Percentiles rank a stretch among this genome's conserved stretches.
Evolutionary conservation across 2,113 vertebrate genomes (phyloP).

Genomic region (Phalacrocorax aristotelis): DNA sequence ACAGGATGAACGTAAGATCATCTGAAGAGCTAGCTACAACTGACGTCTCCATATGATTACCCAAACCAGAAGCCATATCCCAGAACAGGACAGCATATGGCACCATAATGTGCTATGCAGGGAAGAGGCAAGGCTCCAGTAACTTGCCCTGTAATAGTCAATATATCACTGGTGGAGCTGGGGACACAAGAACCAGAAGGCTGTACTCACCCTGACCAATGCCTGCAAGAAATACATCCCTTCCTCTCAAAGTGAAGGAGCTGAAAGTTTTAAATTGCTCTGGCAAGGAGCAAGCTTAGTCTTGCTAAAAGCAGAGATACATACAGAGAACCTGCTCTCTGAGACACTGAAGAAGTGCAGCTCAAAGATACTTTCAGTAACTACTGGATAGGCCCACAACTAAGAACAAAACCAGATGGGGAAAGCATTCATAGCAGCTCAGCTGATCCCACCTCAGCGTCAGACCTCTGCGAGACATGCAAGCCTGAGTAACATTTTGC

Average conservation of each 20-base stretch:
- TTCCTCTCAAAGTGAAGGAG: background rate
- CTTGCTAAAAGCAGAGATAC: background rate
- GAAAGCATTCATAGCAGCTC: background rate
- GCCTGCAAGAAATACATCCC: background rate
- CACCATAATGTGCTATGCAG: background rate
- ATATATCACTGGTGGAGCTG: background rate
- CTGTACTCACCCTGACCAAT: background rate
- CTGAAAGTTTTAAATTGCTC: background rate
- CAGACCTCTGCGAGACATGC: background rate
- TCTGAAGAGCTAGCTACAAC: background rate
- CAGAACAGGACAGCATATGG: fast-evolving
- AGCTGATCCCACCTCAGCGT: background rate
- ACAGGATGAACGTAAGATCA: background rate
- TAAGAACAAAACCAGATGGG: background rate
- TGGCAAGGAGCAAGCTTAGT: background rate
- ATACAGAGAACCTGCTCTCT: background rate
- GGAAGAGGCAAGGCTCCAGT: background rate
- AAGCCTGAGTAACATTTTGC: background rate
- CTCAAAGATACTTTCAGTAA: background rate
- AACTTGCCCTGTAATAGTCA: background rate
- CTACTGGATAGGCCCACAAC: background rate
- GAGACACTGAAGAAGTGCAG: background rate
- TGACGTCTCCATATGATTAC: background rate
- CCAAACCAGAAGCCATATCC: background rate
- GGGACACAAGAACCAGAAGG: background rate